Base-by-base conservation (phyloP, 2,797 vertebrate genomes). In the Apogon talboti region DNA sequence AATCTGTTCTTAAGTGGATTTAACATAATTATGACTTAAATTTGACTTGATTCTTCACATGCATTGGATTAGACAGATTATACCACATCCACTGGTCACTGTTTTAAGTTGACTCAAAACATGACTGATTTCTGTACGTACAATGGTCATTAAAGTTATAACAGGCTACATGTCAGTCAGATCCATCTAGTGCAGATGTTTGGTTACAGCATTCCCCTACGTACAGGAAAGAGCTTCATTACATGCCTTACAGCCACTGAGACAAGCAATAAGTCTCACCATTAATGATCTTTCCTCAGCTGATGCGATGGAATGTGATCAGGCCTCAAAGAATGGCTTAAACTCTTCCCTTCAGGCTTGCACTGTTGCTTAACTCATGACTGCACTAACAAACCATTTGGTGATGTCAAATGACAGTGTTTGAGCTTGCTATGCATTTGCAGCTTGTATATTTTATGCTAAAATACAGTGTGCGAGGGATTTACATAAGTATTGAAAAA, bases 221-320 rank as follows among this genome's bases (percentile, higher is more conserved):
- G 38, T 11, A 19, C 15, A 49, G 50, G 4, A 66, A 30, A 55
- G 13, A 16, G 40, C 7, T n/a, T 10, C 1, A 38, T 50, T 14
- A 49, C 13, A 40, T 13, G 35, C 7, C 30, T 6, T 6, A 11
- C 0, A 3, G 14, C 18, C 28, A 28, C 30, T 15, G 46, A 74
- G 19, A 62, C 53, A 70, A 47, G 11, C 43, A 53, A 35, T 5
- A 28, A 28, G 43, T 45, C 35, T 71, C 41, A 51, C 43, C 59
- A 46, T 71, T 70, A 3, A 8, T 12, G 43, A 18, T 18, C 6
- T 8, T 8, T 12, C 19, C 46, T 63, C 76, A 74, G 71, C 65
- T 81, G 69, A 79, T 59, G 35, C 49, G 48, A 18, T 19, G 52
- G 13, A 37, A 60, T 45, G 37, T 49, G n/a, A 44, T 28, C 7